Base-by-base conservation (phyloP, 2,797 vertebrate species). In the Sphaeramia orbicularis region DNA sequence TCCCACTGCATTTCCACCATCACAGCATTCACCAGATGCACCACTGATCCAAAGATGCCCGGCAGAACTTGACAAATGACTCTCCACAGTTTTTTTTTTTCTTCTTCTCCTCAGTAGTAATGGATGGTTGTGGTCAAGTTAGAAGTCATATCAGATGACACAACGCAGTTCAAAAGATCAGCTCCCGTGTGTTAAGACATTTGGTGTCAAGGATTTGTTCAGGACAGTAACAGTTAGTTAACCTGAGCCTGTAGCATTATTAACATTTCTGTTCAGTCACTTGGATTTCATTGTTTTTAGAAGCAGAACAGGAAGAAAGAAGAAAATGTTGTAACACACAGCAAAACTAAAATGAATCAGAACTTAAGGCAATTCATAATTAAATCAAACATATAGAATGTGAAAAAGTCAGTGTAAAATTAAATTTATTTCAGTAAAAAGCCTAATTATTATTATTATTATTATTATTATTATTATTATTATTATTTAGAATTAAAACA, bases 71-170 rank as follows among this genome's bases (percentile, higher is more conserved):
- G 81, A 85, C 86, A 84, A 81, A 89, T 74, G 65, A 70, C 75
- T 86, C 80, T 81, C 69, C 74, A 66, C 37, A 47, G 74, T 32
- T 74, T 73, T 58, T 62, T 53, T 48, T 59, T 9, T 8, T 27
- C 16, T 24, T 24, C 59, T 56, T 16, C 50, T 71, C 61, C 68
- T 65, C 42, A 50, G 74, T 78, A 47, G 32, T 53, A 81, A 60
- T 75, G 65, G 61, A 57, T 57, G 58, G 53, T 69, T 51, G 62
- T 59, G 54, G 21, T 24, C 21, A 24, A 73, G 52, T 43, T 62
- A 83, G 66, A 78, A 73, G 68, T 64, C 10, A 55, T 77, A 69
- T 87, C 86, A 74, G 38, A 69, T 88, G 82, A 74, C 87, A 74
- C 60, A 61, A 75, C 48, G 62, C 69, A 53, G 68, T 54, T 67